Conservation (phyloP, 1,140 invertebrate species). For the Bombyx mandarina region DNA sequence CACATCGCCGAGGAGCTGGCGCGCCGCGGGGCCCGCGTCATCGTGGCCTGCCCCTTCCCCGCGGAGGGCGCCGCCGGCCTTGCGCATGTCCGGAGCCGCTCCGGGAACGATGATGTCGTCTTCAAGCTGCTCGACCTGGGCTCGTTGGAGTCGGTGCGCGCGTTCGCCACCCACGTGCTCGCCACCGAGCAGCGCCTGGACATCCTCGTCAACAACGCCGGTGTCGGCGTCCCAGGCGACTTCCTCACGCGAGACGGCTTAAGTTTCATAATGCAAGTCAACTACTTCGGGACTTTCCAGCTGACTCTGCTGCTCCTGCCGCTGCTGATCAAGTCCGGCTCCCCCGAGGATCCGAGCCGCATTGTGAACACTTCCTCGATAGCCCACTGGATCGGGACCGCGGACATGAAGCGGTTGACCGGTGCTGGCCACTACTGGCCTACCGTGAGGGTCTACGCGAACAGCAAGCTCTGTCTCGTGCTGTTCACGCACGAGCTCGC, state of each 20-base stretch:
- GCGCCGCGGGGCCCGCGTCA: slow-evolving; percentile 77
- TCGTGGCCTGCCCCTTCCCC: slow-evolving; percentile 78
- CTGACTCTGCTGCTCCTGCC: slow-evolving; percentile 78
- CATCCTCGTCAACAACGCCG: slow-evolving; percentile 83
- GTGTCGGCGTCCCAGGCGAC: slow-evolving; percentile 63
- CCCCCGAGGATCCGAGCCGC: slow-evolving; percentile 65
- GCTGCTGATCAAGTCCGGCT: slow-evolving; percentile 58
- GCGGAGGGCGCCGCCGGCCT: slow-evolving; percentile 57
- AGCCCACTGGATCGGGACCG: slow-evolving; percentile 68
- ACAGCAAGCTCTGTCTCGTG: slow-evolving; percentile 79
- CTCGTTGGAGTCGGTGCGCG: slow-evolving; percentile 33
- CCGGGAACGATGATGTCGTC: slow-evolving; percentile 35
- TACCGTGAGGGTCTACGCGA: slow-evolving; percentile 66
- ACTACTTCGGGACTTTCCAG: slow-evolving; percentile 80
- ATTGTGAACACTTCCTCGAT: slow-evolving; percentile 80
- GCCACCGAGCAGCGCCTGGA: slow-evolving; percentile 71
- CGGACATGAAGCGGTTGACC: slow-evolving; percentile 64
- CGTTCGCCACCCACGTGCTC: slow-evolving; percentile 53
- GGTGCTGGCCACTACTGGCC: slow-evolving; percentile 53
- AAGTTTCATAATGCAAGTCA: slow-evolving; percentile 76
- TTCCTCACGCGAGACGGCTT: slow-evolving; percentile 74
- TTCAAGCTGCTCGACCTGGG: slow-evolving; percentile 41
- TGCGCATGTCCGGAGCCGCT: slow-evolving; percentile 30
- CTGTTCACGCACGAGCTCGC: slow-evolving; percentile 77
- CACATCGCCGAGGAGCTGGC: slow-evolving; percentile 79